phyloP scores from a whole-genome alignment of 2,113 vertebrate genomes.

The Pluvialis apricaria region DNA sequence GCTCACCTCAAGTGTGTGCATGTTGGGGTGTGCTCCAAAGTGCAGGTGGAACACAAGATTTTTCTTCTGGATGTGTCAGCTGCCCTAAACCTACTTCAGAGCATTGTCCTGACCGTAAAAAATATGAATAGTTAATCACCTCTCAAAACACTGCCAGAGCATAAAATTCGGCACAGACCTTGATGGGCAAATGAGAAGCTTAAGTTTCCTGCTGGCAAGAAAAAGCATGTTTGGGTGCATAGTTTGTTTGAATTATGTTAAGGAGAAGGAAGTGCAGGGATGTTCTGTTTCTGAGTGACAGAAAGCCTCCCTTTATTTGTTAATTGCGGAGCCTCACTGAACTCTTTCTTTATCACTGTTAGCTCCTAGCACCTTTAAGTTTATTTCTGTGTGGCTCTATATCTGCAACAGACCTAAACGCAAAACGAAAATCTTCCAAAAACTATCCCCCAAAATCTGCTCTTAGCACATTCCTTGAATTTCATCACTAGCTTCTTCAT shows the following conservation, averaged over 20 bases:
- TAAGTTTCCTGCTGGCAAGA: neutral
- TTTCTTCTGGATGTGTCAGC: neutral
- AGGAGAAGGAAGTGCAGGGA: neutral
- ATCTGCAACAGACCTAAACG: neutral
- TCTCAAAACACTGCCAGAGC: neutral
- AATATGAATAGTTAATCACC: neutral
- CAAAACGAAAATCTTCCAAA: neutral
- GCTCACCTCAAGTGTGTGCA: no score
- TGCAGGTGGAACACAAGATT: neutral
- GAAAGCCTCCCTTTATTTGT: neutral
- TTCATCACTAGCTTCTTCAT: neutral
- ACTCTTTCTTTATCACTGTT: neutral
- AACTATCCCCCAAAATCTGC: neutral
- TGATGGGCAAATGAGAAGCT: neutral
- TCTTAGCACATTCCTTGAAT: neutral
- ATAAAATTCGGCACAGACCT: neutral
- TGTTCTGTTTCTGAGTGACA: neutral
- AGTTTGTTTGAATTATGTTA: neutral
- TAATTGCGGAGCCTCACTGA: neutral
- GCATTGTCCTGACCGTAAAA: neutral
- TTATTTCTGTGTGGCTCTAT: neutral
- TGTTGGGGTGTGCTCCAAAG: fast-evolving
- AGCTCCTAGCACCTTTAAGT: neutral
- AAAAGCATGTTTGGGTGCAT: neutral
- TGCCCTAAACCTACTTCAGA: neutral